phyloP scores from a whole-genome alignment of 1,140 invertebrate species.

The Pygmarrhopalites habei region DNA sequence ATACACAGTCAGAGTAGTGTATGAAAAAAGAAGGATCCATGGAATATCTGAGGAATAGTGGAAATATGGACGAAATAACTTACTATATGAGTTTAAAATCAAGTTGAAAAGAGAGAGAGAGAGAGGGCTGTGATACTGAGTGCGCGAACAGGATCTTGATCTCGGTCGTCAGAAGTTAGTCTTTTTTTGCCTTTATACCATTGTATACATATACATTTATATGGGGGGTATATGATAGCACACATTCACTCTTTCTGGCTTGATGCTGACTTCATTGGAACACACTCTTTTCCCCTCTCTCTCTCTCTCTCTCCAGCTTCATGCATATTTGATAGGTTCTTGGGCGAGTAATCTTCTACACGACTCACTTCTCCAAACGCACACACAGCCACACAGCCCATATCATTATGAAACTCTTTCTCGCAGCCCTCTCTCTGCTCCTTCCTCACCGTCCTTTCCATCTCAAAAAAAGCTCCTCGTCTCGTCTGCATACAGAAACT shows the following conservation, averaged over 20 bases:
- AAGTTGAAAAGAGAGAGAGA: constrained; percentile 14
- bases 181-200: constrained; percentile 21
- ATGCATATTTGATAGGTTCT: constrained; percentile 40
- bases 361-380: constrained; percentile 24
- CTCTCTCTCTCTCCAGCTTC: constrained; percentile 13
- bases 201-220: too few relatives aligned
- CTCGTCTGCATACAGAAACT: too few relatives aligned
- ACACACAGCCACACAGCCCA: constrained; percentile 22
- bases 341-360: constrained; percentile 38
- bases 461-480: too few relatives aligned
- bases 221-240: not conserved
- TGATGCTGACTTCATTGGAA: constrained; percentile 30
- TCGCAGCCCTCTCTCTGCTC: not conserved
- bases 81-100: constrained; percentile 28
- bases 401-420: constrained; percentile 35
- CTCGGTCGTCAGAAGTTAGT: constrained; percentile 12
- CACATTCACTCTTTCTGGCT: not conserved
- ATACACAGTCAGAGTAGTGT: too few relatives aligned
- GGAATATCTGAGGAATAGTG: too few relatives aligned
- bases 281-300: constrained; percentile 5
- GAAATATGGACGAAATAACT: not conserved
- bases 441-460: not conserved
- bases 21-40: too few relatives aligned
- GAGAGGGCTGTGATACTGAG: not conserved
- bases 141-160: constrained; percentile 12